Base-by-base conservation (phyloP, 2,113 vertebrate genomes). In the Prinia subflava region DNA sequence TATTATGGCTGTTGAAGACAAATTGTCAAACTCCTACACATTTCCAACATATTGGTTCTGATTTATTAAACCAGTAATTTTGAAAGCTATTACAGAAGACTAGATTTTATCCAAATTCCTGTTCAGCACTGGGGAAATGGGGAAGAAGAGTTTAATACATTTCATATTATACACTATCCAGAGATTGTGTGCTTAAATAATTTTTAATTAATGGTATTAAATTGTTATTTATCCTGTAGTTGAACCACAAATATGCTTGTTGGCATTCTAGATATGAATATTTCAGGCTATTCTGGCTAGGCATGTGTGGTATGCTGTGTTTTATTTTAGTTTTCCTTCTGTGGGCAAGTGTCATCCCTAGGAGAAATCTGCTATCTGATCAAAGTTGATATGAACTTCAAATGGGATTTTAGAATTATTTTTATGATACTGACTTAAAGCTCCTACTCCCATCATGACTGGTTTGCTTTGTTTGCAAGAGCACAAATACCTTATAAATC, bases 11-110 rank as follows among this genome's bases (percentile, higher is more conserved):
- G n/a, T 35, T 84, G 87, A 63, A 89, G 91, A 79, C 49, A 73
- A 94, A 46, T 57, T 94, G 84, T 83, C 83, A 80, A 62, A 76
- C 87, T 90, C 88, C 90, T 82, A 86, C 85, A 78, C 19, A 8
- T 75, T 90, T 92, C 77, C 62, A 94, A 35, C 4, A 0, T 81
- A 74, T 60, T 89, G 64, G 30, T 76, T 79, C 62, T 79, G 74
- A 92, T 83, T 94, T 87, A 91, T 83, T 93, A 68, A 80, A 56
- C n/a, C 7, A 8, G 59, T 46, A 80, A 76, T 77, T 93, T 83
- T 85, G 39, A 39, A 89, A 85, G 67, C 28, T 70, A 49, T 62
- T 65, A 60, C 9, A 52, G 37, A 87, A 77, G 44, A 87, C 21
- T 44, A 37, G 37, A 62, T 93, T 68, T 90, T 64, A 57, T 77